phyloP scores from a whole-genome alignment of 1,140 invertebrate species.

The Augochlora pura region DNA sequence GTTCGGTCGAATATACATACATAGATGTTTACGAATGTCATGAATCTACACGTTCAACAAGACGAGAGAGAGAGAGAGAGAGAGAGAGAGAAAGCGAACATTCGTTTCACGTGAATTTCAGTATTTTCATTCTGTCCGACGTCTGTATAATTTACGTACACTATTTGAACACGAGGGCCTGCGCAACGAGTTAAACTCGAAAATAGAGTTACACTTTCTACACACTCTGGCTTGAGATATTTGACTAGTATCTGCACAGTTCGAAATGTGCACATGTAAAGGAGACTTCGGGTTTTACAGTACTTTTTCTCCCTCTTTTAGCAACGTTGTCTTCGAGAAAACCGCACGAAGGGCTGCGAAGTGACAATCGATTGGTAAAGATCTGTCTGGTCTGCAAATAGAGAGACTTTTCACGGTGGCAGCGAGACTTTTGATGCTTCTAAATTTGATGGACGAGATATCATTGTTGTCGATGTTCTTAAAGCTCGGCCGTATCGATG shows the following conservation, averaged over 20 bases:
- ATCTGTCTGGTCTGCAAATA: neutral
- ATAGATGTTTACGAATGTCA: neutral
- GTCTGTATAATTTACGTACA: slow-evolving; percentile 12
- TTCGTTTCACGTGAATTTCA: neutral
- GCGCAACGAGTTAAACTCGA: neutral
- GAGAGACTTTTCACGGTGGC: neutral
- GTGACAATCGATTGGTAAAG: slow-evolving; percentile 30
- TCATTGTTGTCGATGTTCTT: slow-evolving; percentile 7
- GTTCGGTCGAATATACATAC: neutral
- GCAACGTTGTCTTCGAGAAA: neutral
- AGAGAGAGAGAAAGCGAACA: neutral
- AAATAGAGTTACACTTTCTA: neutral
- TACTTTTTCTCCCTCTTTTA: neutral
- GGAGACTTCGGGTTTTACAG: neutral
- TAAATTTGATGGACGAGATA: slow-evolving; percentile 15
- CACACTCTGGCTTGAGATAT: neutral
- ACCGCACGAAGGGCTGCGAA: neutral
- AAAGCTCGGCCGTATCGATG: neutral
- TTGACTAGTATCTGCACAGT: slow-evolving; percentile 20
- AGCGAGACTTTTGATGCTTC: neutral
- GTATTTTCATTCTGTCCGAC: slow-evolving; percentile 1
- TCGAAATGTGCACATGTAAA: neutral
- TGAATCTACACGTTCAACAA: neutral
- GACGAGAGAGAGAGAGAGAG: neutral
- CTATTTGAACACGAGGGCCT: neutral